phyloP scores from a whole-genome alignment of 2,797 vertebrate species.

The Lepilemur ruficaudatus region DNA sequence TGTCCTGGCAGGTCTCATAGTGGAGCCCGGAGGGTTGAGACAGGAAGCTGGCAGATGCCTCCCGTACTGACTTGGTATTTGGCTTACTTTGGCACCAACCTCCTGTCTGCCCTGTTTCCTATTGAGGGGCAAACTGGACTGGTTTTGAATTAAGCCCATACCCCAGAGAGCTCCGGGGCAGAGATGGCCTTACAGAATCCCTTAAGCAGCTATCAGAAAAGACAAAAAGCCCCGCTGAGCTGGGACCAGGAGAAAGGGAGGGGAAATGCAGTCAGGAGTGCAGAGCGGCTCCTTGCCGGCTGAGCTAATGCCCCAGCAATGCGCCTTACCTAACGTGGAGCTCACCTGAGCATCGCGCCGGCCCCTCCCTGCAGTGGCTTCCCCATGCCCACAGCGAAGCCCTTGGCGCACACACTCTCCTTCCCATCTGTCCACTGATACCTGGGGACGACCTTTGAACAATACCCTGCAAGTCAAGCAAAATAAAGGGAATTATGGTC shows the following conservation, averaged over 20 bases:
- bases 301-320: not conserved
- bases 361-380: not conserved
- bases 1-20: not conserved
- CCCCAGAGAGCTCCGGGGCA: not conserved
- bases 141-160: constrained; percentile 35
- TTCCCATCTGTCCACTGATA: not conserved
- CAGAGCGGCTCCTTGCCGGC: not conserved
- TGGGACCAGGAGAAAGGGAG: not conserved
- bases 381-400: not conserved
- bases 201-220: not conserved
- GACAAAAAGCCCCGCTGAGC: not conserved
- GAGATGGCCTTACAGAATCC: not conserved
- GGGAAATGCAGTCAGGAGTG: not conserved
- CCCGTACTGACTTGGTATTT: constrained; percentile 18
- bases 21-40: not conserved
- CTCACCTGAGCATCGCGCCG: not conserved
- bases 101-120: constrained; percentile 69
- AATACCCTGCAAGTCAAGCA: not conserved
- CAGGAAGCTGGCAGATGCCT: constrained; percentile 36
- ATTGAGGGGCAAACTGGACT: constrained; percentile 5
- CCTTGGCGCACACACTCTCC: not conserved
- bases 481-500: not conserved
- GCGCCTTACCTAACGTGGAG: not conserved
- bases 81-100: constrained; percentile 46
- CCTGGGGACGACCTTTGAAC: not conserved